Base-by-base conservation (phyloP, 2,113 vertebrate genomes). In the Proteles cristata region DNA sequence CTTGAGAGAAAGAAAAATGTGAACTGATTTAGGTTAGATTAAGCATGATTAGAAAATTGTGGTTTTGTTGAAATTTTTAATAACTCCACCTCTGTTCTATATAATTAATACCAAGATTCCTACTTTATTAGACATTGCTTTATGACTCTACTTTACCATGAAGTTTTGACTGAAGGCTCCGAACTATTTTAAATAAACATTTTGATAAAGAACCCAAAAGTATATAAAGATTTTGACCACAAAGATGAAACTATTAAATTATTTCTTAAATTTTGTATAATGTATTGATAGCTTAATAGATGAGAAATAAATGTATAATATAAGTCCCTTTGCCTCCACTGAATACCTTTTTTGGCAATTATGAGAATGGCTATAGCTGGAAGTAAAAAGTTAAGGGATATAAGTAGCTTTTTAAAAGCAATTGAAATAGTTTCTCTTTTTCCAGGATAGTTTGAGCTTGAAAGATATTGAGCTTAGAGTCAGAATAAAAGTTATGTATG, bases 221-320 rank as follows among this genome's bases (percentile, higher is more conserved):
- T 92, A 25, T 79, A 6, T 94, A 48, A 74, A 50, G 31, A 35
- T 92, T 94, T 92, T 93, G 23, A 79, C 83, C 61, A 85, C 35
- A 93, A 76, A 85, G 26, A 43, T 88, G 25, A 33, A 83, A 87
- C 63, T 92, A 33, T 9, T 39, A 48, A 95, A 95, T 25, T 74
- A 4, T 93, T 92, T 87, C 33, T 77, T 45, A 88, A 85, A 69
- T 91, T 81, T 94, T 96, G 48, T 93, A 15, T 88, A 93, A 77
- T 89, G 15, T 91, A 93, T 91, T 97, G 39, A 95, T 96, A 79
- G 43, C 16, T 88, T 92, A 92, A 82, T 93, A 61, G 35, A 50
- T 86, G 66, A 87, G n/a, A 93, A 96, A 90, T 84, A 76, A 89
- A 55, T 93, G 23, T 63, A 66, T 74, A 86, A 48, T 74, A 17